Evolutionary conservation across 1,140 invertebrate genomes (phyloP).

Genomic region (Panagrolaimus sp.): DNA sequence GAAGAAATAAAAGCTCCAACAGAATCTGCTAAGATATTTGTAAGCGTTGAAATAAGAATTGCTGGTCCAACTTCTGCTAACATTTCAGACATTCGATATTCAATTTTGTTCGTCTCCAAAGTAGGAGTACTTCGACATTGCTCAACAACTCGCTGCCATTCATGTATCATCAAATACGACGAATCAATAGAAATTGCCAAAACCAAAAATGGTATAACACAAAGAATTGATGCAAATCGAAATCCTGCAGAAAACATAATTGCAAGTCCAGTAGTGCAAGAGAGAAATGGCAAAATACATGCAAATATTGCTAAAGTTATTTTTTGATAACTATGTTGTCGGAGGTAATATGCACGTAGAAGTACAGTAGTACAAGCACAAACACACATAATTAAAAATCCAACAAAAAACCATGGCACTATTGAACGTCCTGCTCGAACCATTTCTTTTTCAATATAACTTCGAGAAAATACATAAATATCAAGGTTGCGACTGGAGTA

Average conservation of each 20-base stretch:
- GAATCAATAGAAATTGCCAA: slow-evolving; percentile 30
- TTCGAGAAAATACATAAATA: slow-evolving; percentile 28
- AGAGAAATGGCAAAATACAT: slow-evolving; percentile 40
- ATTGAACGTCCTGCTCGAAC: slow-evolving; percentile 33
- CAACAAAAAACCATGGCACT: slow-evolving; percentile 31
- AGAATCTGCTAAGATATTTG: slow-evolving; percentile 54
- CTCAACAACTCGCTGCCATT: not conserved
- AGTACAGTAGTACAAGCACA: slow-evolving; percentile 29
- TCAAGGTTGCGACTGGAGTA: slow-evolving; percentile 21
- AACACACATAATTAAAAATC: slow-evolving; percentile 36
- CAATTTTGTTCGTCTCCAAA: slow-evolving; percentile 45
- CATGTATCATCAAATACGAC: not conserved
- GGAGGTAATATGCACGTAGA: slow-evolving; percentile 24
- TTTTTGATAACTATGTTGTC: slow-evolving; percentile 33
- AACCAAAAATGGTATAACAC: slow-evolving; percentile 39
- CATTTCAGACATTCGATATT: slow-evolving; percentile 45
- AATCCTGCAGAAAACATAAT: slow-evolving; percentile 32
- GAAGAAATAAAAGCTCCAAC: slow-evolving; percentile 56
- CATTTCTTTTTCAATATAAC: slow-evolving; percentile 35
- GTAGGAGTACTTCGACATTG: no score
- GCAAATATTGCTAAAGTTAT: slow-evolving; percentile 36
- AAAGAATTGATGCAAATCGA: slow-evolving; percentile 35
- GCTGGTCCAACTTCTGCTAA: slow-evolving; percentile 53
- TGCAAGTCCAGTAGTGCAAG: slow-evolving; percentile 40
- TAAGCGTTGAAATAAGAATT: slow-evolving; percentile 54